Base-by-base conservation (phyloP, 2,797 vertebrate genomes). In the Protonibea diacanthus region DNA sequence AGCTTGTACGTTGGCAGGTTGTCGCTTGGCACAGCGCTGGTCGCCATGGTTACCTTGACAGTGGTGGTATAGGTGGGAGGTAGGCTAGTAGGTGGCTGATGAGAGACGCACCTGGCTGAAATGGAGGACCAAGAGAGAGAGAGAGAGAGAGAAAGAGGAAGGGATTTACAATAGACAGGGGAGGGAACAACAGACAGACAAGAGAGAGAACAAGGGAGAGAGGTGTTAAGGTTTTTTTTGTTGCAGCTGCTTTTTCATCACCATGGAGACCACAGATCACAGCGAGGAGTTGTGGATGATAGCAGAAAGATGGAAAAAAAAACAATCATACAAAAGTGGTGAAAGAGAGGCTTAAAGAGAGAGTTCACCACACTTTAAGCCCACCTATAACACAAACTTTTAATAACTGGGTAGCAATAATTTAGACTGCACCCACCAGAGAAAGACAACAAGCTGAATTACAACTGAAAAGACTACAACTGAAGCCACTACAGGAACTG, bases 1-100 rank as follows among this genome's bases (percentile, higher is more conserved):
- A 99, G 96, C 91, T 99, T 99, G 92, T 99, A 99, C 0, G 98
- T 99, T 85, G 98, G 98, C 77, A 99, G 96, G 94, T 99, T 98
- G 92, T 99, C 98, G 6, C 97, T 98, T 91, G 98, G 98, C 88
- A 99, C 96, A 0, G 98, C 97, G 20, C 98, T 99, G 84, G 96
- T 98, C 42, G 98, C 98, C 98, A 99, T 99, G 92, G 79, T 94
- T 90, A 92, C 86, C 73, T 68, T 75, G 38, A 81, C 67, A 78
- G 80, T 61, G 80, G 78, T 20, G 56, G 74, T 57, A 67, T 72
- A 62, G 82, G 83, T 80, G 84, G 70, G 78, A 81, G 80, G 85
- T 57, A 56, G 82, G 78, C 88, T 88, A 77, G 85, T 80, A 71
- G 86, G 84, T 67, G 75, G 83, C 76, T 83, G 83, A 72, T 58